Conservation (phyloP, 1,140 invertebrate genomes). For the Micrasema longulum region DNA sequence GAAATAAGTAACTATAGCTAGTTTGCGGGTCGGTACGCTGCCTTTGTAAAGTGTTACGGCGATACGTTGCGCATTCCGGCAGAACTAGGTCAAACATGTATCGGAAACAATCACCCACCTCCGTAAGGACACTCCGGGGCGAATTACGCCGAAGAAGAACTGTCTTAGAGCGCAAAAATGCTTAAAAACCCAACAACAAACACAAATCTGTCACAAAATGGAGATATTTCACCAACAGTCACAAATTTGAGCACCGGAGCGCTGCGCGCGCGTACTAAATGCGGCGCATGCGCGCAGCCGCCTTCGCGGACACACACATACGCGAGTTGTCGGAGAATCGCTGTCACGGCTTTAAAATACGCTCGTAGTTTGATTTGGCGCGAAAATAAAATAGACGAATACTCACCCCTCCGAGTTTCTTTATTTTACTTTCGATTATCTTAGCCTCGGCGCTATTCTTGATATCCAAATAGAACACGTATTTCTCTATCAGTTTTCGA, state of each 20-base stretch:
- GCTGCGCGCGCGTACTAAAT: constrained; percentile 58
- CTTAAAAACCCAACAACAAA: constrained; percentile 67
- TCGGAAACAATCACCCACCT: constrained; percentile 21
- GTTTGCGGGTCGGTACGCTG: constrained; percentile 61
- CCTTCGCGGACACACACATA: neutral
- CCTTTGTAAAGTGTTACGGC: constrained; percentile 41
- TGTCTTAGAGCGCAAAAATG: constrained; percentile 43
- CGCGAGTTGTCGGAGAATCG: neutral
- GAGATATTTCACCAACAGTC: constrained; percentile 62
- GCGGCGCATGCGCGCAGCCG: constrained; percentile 31
- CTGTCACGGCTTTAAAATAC: constrained; percentile 33
- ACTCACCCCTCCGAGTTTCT: constrained; percentile 77
- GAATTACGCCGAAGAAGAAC: neutral
- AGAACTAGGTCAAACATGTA: constrained; percentile 13
- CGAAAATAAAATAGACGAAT: constrained; percentile 40
- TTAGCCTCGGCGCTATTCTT: constrained; percentile 72
- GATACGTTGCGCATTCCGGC: constrained; percentile 1
- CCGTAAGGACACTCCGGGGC: neutral
- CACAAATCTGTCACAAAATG: constrained; percentile 70
- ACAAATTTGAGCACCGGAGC: constrained; percentile 51
- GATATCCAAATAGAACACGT: constrained; percentile 78
- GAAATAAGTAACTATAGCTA: constrained; percentile 68
- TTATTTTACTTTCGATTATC: constrained; percentile 74
- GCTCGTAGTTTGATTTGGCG: constrained; percentile 36
- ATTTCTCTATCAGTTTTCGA: constrained; percentile 69